These are phyloP conservation scores for Osedax frankpressi DNA, from an alignment of 2,888 invertebrate genomes.

Conservation along the genomic window DNA sequence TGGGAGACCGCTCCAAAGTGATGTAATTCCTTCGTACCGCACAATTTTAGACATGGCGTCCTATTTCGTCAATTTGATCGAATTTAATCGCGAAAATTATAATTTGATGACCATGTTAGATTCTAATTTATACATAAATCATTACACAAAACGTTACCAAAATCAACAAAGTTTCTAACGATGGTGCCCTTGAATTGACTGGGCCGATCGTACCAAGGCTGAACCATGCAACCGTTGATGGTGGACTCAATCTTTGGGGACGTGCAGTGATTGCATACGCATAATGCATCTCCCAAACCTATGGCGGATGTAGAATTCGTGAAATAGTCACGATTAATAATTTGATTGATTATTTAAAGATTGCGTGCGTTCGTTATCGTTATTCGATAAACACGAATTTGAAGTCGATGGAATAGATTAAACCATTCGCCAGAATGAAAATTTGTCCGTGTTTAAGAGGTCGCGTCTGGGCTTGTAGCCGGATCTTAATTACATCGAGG, in stretches of 20 bases:
- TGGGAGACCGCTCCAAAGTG: conserved; percentile 91
- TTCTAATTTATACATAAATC: too few species aligned
- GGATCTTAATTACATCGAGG: conserved; percentile 94
- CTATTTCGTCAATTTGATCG: too few species aligned
- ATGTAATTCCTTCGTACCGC: conserved; percentile 70
- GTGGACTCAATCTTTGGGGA: not conserved
- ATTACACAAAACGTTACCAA: too few species aligned
- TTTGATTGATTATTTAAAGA: too few species aligned
- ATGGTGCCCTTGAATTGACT: conserved; percentile 57
- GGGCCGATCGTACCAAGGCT: conserved; percentile 53
- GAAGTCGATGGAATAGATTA: too few species aligned
- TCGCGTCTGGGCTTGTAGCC: conserved; percentile 85
- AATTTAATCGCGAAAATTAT: too few species aligned
- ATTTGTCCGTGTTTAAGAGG: conserved; percentile 69
- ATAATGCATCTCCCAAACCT: conserved; percentile 76
- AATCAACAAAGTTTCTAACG: too few species aligned
- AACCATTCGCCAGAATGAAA: conserved; percentile 68
- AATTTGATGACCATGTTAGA: too few species aligned
- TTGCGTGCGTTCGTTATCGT: too few species aligned
- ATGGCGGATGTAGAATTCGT: too few species aligned
- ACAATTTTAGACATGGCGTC: conserved; percentile 90
- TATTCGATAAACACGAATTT: too few species aligned
- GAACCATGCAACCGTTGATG: not conserved
- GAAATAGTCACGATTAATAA: too few species aligned
- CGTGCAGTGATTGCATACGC: conserved; percentile 24